A percentile compares a stretch with the other conserved stretches of the same genome.
Evolutionary conservation across 2,888 invertebrate genomes (phyloP).

Genomic region (Cylloceria caligata): DNA sequence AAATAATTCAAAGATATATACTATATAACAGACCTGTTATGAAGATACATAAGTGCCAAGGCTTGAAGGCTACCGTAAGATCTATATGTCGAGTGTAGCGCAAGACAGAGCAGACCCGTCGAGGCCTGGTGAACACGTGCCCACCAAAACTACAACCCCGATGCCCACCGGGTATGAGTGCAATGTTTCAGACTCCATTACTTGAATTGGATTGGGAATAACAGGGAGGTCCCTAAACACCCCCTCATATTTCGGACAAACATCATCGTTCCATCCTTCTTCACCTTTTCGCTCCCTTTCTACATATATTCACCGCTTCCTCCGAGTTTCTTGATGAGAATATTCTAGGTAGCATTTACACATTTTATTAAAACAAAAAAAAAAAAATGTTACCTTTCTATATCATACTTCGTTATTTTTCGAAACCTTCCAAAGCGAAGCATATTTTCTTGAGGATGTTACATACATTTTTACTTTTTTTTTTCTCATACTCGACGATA

Average conservation of each 20-base stretch:
- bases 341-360: background rate
- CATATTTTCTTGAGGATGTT: background rate
- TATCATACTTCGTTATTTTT: background rate
- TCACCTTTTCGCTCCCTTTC: slow-evolving; percentile 4
- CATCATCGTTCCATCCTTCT: slow-evolving; percentile 58
- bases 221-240: slow-evolving; percentile 78
- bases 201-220: slow-evolving; percentile 83
- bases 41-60: too few relatives aligned
- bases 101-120: slow-evolving; percentile 28
- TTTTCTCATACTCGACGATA: slow-evolving; percentile 18
- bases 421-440: background rate
- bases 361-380: background rate
- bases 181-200: slow-evolving; percentile 83
- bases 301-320: background rate
- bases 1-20: too few relatives aligned
- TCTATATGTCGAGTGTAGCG: slow-evolving; percentile 62
- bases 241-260: slow-evolving; percentile 80
- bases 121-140: slow-evolving; percentile 48
- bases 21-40: too few relatives aligned
- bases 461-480: background rate
- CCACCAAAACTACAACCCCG: slow-evolving; percentile 43
- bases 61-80: too few relatives aligned
- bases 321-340: slow-evolving; percentile 5
- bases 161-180: slow-evolving; percentile 67
- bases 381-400: too few relatives aligned